Evolutionary conservation across 1,140 invertebrate species (phyloP), one percentile per base, ranked within the genome.

Genomic region (Tenebrio molitor): DNA sequence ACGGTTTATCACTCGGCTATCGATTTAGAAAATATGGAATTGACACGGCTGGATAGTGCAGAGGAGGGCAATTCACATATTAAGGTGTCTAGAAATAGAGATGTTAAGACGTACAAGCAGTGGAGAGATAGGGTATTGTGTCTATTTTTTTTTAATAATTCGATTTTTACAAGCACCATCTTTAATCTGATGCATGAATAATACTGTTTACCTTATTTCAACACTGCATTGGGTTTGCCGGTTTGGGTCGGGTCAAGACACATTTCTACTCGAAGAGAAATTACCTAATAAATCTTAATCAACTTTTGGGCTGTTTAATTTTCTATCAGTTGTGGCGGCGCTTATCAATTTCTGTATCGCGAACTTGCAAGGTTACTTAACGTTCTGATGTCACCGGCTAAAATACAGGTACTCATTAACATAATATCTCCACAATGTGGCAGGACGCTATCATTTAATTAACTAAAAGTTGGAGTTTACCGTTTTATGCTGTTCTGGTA

Each of bases 91-190:
- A 73, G 71, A 79, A 69, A 72, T 72, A 77, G 58, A 64, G 66
- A 74, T 75, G 75, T 81, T 79, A 81, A 79, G 74, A 79, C 82
- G 66, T 84, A 84, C 77, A 76, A 78, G 70, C 79, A 84, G 79
- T 84, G 83, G 83, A 83, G 81, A 78, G 77, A 82, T 80, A 82
- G 80, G 83, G 83, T 84, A 84, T 81, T 72, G 69, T 76, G 14
- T 53, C n/a, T n/a, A n/a, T n/a, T n/a, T n/a, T 53, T 66, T 58
- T 39, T 44, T 70, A 4, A 29, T 29, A 4, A 29, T 39, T 50
- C 36, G 17, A 39, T 21, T 70, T 62, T 34, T 71, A 42, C 16
- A 69, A 16, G 34, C 41, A 71, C 50, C 58, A 62, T 58, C 39
- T 71, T 69, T 53, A 69, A 69, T 58, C 50, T 36, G 33, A 29